Base-by-base conservation (phyloP, 2,888 invertebrate species). In the Oligia latruncula region DNA sequence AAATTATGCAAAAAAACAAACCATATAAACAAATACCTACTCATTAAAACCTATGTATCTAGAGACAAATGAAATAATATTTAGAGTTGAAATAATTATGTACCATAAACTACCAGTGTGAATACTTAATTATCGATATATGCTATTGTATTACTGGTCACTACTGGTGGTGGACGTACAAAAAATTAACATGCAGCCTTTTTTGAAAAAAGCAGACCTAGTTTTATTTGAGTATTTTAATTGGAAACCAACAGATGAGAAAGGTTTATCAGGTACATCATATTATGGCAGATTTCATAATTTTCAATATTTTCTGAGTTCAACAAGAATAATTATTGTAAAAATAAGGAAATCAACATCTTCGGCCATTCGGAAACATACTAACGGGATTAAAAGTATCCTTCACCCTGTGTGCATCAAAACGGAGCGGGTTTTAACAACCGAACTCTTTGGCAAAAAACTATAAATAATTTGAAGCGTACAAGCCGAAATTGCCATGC, bases 401-500 rank as follows among this genome's bases (percentile, higher is more conserved):
- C 3, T 58, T 58, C 23, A 23, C 58, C 23, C 55, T n/a, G 58
- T 11, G 23, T 58, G 23, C 23, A 23, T 40, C 64, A 49, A 49
- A 29, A 40, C 23, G 23, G 23, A 58, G 11, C 15, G 52, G 9
- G 9, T 71, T 35, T 17, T 35, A n/a, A 78, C 60, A 66, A 74
- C 17, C 40, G 17, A 71, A 13, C 71, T 76, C 75, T 82, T 77
- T 60, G 58, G 65, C 23, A 67, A 80, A 84, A 52, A 80, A 66
- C 67, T 87, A 35, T 71, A 80, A 74, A 82, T 55, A 74, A 77
- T 78, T 82, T 82, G 65, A 81, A 81, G 55, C 77, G 77, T 80
- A 80, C 46, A 82, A 82, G 83, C 82, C 75, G 75, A 89, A 89
- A 90, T 90, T 84, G 79, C 82, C 74, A 84, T 84, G 88, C 80